Evolutionary conservation across 92 coral and sea anemone species (phyloP).

Genomic region (Desmophyllum pertusum): DNA sequence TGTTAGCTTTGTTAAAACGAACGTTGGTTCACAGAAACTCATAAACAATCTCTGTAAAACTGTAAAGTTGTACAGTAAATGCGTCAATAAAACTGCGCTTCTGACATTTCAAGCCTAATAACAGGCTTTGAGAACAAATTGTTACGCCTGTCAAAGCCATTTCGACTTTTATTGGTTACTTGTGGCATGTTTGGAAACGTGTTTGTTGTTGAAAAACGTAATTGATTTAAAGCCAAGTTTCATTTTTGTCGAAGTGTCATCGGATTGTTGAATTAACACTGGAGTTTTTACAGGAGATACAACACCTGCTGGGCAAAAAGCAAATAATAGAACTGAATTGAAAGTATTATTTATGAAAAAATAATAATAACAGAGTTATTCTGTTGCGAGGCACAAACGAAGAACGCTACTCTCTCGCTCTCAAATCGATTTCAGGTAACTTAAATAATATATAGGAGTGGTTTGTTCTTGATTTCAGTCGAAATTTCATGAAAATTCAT

Average conservation of each 20-base stretch:
- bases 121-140: background rate
- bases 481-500: background rate
- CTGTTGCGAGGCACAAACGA: background rate
- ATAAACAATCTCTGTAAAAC: background rate
- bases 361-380: no score
- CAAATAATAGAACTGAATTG: background rate
- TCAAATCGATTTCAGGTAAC: background rate
- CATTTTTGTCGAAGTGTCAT: constrained; percentile 3
- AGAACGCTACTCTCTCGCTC: background rate
- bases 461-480: background rate
- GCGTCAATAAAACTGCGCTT: background rate
- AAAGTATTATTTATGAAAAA: background rate
- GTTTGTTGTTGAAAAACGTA: background rate
- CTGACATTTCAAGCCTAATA: background rate
- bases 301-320: constrained; percentile 4
- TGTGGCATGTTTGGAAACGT: background rate
- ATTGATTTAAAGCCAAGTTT: background rate
- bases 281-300: background rate
- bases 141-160: background rate
- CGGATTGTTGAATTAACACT: background rate
- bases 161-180: background rate
- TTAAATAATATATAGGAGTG: background rate
- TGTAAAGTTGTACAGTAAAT: no score
- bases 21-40: no score
- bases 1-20: background rate